A percentile compares a stretch with the other conserved stretches of the same genome.
These are phyloP conservation scores for Andrena praecox DNA, from an alignment of 2,888 invertebrate species.

Conservation along the genomic window DNA sequence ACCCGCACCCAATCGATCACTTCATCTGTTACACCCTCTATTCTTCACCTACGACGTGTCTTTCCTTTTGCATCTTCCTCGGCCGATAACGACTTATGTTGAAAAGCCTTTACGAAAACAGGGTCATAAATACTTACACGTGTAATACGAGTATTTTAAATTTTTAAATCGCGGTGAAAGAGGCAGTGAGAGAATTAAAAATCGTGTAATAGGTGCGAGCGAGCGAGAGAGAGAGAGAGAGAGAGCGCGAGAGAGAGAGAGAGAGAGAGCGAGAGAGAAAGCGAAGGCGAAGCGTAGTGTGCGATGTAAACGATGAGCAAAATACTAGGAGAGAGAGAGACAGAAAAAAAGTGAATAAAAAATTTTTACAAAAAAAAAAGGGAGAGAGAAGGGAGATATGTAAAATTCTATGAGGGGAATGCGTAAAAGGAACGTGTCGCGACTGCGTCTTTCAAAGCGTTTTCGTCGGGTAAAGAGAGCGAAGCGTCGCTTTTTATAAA, in stretches of 20 bases:
- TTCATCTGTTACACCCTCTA: constrained; percentile 35
- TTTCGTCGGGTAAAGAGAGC: constrained; percentile 49
- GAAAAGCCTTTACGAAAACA: constrained; percentile 83
- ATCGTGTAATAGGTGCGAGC: constrained; percentile 26
- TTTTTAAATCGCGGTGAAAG: constrained; percentile 69
- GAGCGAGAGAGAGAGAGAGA: constrained; percentile 35
- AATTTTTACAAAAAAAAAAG: constrained; percentile 56
- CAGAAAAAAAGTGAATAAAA: constrained; percentile 46
- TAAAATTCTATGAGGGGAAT: constrained; percentile 40
- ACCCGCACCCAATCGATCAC: constrained; percentile 22
- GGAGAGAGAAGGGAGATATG: constrained; percentile 14
- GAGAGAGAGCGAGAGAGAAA: constrained; percentile 19
- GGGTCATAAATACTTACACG: constrained; percentile 82
- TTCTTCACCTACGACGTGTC: constrained; percentile 50
- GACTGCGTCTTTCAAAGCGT: constrained; percentile 68
- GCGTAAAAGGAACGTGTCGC: constrained; percentile 48
- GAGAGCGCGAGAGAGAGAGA: background rate
- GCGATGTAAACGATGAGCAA: constrained; percentile 43
- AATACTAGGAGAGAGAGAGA: constrained; percentile 1
- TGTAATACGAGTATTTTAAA: constrained; percentile 81
- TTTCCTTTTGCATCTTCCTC: constrained; percentile 70
- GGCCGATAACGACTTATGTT: constrained; percentile 80
- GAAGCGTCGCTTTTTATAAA: constrained; percentile 62
- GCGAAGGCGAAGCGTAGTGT: constrained; percentile 39
- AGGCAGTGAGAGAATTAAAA: constrained; percentile 42